These are phyloP conservation scores for Coremacera marginata DNA, from an alignment of 2,888 invertebrate species.

Conservation along the genomic window DNA sequence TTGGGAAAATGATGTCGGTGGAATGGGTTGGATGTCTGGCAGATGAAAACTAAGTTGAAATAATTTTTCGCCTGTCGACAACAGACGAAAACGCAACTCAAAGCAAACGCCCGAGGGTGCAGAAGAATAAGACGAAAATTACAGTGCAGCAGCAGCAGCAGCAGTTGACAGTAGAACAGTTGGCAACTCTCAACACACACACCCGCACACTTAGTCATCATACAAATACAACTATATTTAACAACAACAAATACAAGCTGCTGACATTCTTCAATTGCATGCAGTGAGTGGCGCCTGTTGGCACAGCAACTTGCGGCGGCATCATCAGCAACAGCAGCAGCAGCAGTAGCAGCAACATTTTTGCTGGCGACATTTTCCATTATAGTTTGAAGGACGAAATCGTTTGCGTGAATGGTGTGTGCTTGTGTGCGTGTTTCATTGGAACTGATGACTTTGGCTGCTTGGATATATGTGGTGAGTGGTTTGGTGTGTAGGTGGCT, in stretches of 20 bases:
- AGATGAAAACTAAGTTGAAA: conserved; percentile 16
- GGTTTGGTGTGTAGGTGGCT: neutral
- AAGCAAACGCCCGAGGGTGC: neutral
- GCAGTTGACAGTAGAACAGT: conserved; percentile 22
- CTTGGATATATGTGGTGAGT: conserved; percentile 6
- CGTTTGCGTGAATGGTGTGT: neutral
- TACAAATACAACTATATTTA: neutral
- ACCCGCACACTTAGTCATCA: neutral
- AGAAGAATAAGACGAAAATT: neutral
- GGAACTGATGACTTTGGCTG: neutral
- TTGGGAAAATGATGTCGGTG: neutral
- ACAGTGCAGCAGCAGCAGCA: neutral
- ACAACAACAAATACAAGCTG: neutral
- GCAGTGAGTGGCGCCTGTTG: conserved; percentile 23
- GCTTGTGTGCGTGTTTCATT: conserved; percentile 15
- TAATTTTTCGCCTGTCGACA: conserved; percentile 27
- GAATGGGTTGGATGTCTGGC: neutral
- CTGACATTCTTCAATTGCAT: conserved; percentile 29
- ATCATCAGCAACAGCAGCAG: conserved; percentile 12
- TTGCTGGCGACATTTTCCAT: conserved; percentile 64
- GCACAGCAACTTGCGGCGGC: conserved; percentile 33
- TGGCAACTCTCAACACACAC: neutral
- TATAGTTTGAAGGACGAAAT: conserved; percentile 42
- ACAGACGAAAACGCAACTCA: conserved; percentile 33
- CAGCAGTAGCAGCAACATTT: conserved; percentile 33